These are phyloP conservation scores for Nycticryphes semicollaris DNA, from an alignment of 2,113 vertebrate genomes.

Conservation along the genomic window DNA sequence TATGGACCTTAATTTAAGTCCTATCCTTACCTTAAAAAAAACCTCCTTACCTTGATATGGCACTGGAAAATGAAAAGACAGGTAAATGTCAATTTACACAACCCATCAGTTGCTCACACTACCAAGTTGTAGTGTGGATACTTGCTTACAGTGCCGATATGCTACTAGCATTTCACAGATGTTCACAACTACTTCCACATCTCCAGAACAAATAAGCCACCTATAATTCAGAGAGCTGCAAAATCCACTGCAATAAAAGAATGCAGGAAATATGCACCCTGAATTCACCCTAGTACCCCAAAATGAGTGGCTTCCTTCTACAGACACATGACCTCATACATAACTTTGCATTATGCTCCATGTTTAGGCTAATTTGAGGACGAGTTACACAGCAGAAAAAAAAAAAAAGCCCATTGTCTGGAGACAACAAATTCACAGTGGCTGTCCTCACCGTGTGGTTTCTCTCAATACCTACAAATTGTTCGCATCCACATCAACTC, in stretches of 20 bases:
- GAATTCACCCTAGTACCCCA: not conserved
- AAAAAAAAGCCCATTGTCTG: not conserved
- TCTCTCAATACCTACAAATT: not conserved
- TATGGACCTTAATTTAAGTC: not conserved
- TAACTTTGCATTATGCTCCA: not conserved
- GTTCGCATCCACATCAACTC: not conserved
- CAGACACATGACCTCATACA: accelerated
- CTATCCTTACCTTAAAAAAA: not conserved
- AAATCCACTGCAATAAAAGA: not conserved
- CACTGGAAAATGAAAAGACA: not conserved
- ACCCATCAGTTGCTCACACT: not conserved
- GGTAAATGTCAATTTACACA: not conserved
- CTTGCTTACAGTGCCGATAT: not conserved
- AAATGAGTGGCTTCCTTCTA: not conserved
- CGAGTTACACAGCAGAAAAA: not conserved
- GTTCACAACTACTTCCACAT: not conserved
- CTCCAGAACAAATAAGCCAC: not conserved
- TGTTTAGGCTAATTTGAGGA: not conserved
- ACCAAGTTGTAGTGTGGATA: not conserved
- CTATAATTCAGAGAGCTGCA: not conserved
- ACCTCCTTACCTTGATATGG: not conserved
- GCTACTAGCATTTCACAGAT: not conserved
- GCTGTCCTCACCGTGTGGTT: not conserved
- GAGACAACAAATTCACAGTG: not conserved
- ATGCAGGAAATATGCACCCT: not conserved